Evolutionary conservation across 2,888 invertebrate genomes (phyloP).

Genomic region (Netelia virgata): DNA sequence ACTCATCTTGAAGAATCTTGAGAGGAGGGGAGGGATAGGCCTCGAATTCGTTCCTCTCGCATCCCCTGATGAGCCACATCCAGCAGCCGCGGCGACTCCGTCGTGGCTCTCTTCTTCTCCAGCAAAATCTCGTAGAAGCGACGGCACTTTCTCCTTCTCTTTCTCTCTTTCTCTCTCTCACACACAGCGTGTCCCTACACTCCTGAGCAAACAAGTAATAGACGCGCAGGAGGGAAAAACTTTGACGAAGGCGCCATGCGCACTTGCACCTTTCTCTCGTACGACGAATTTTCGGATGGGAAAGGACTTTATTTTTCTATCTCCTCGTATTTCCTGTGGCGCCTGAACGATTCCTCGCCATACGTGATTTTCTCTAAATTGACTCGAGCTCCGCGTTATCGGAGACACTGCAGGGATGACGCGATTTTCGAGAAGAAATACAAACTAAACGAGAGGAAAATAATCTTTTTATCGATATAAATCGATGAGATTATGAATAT

Average conservation of each 20-base stretch:
- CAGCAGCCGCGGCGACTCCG: not conserved
- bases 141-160: slow-evolving; percentile 41
- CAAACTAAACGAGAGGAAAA: not conserved
- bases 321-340: slow-evolving; percentile 68
- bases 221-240: slow-evolving; percentile 69
- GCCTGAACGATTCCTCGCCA: slow-evolving; percentile 69
- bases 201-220: slow-evolving; percentile 82
- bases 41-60: slow-evolving; percentile 77
- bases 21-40: slow-evolving; percentile 62
- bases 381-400: slow-evolving; percentile 19
- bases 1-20: slow-evolving; percentile 53
- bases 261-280: slow-evolving; percentile 61
- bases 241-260: slow-evolving; percentile 79
- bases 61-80: slow-evolving; percentile 44
- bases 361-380: slow-evolving; percentile 52
- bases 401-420: slow-evolving; percentile 12
- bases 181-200: slow-evolving; percentile 73
- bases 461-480: slow-evolving; percentile 27
- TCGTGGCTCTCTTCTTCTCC: too few species aligned
- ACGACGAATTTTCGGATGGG: slow-evolving; percentile 12
- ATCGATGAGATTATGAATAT: slow-evolving; percentile 4
- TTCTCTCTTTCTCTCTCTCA: too few species aligned
- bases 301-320: slow-evolving; percentile 65
- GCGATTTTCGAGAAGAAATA: slow-evolving; percentile 2
- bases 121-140: not conserved